Conservation (phyloP, 64 coral and sea anemone species). For the Actinia equina region DNA sequence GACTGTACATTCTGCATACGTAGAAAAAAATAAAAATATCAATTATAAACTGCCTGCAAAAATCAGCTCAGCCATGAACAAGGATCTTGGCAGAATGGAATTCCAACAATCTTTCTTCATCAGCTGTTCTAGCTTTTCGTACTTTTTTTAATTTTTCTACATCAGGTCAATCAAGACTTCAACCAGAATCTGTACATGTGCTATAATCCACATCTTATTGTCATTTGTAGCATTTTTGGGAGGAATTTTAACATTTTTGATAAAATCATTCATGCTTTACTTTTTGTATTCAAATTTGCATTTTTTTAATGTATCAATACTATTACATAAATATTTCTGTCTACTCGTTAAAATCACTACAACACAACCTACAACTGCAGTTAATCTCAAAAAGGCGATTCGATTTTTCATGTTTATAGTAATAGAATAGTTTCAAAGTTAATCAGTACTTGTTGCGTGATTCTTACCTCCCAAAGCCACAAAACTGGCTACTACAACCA, state of each 20-base stretch:
- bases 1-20: not conserved
- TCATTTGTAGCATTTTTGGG: not conserved
- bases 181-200: not conserved
- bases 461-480: not conserved
- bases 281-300: not conserved
- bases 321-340: not conserved
- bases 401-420: not conserved
- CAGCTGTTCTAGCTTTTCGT: not conserved
- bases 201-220: not conserved
- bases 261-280: slow-evolving; percentile 1
- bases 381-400: not conserved
- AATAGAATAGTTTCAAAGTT: not conserved
- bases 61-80: not conserved
- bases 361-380: not conserved
- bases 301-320: not conserved
- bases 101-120: not conserved
- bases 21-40: not conserved
- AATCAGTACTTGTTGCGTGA: not conserved
- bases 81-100: not conserved
- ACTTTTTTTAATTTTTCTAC: not conserved
- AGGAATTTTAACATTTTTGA: not conserved
- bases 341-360: not conserved
- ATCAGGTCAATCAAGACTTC: not conserved
- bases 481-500: not conserved
- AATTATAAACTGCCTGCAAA: not conserved